Evolutionary conservation across 2,113 vertebrate species (phyloP).

Genomic region (Rhizomys pruinosus): DNA sequence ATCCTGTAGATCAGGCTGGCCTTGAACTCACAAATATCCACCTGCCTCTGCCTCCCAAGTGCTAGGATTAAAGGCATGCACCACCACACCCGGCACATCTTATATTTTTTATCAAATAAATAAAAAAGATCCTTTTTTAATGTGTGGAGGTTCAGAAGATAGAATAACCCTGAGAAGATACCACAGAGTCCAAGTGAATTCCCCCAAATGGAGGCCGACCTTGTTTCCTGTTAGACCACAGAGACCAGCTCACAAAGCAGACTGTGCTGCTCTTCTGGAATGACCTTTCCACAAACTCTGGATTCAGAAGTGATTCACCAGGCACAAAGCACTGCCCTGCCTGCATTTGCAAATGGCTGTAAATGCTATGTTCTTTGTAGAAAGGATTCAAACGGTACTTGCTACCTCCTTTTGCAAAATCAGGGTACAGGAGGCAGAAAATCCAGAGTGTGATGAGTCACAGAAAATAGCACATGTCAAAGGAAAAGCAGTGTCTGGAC

Average conservation of each 20-base stretch:
- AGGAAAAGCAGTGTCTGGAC: not conserved
- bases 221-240: not conserved
- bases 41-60: too few relatives aligned
- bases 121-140: not conserved
- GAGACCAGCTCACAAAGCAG: not conserved
- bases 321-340: not conserved
- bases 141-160: not conserved
- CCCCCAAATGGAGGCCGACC: not conserved
- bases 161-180: not conserved
- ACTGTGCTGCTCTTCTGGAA: not conserved
- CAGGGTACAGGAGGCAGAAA: not conserved
- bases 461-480: conserved; percentile 25
- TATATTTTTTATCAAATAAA: too few relatives aligned
- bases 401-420: not conserved
- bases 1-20: too few relatives aligned
- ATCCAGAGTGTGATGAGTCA: not conserved
- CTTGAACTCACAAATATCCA: too few relatives aligned
- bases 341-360: not conserved
- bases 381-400: not conserved
- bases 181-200: not conserved
- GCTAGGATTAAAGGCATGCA: too few relatives aligned
- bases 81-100: too few relatives aligned
- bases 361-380: not conserved
- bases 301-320: not conserved
- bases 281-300: not conserved